phyloP scores from a whole-genome alignment of 2,888 invertebrate species.

The Sinhomidia bicolor region DNA sequence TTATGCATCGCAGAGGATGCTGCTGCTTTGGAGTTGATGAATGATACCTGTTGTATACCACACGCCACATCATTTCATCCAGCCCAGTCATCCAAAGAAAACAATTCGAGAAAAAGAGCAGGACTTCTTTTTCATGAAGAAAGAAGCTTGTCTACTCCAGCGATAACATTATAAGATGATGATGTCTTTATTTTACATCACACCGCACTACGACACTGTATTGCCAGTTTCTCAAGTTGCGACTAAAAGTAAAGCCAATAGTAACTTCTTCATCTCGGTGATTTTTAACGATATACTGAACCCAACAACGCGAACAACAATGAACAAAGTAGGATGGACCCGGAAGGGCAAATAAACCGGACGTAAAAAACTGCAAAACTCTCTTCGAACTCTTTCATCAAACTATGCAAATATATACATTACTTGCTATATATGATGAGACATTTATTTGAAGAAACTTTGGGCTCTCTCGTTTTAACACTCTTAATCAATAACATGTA shows the following conservation, averaged over 20 bases:
- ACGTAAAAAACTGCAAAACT: slow-evolving; percentile 8
- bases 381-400: too few species aligned
- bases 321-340: background rate
- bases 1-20: slow-evolving; percentile 72
- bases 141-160: slow-evolving; percentile 64
- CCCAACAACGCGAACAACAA: background rate
- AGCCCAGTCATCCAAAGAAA: slow-evolving; percentile 44
- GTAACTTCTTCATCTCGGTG: background rate
- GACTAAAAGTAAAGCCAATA: slow-evolving; percentile 13
- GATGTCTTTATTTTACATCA: too few species aligned
- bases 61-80: slow-evolving; percentile 33
- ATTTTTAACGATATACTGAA: too few species aligned
- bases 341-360: background rate
- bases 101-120: slow-evolving; percentile 56
- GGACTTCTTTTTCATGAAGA: slow-evolving; percentile 63
- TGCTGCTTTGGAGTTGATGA: slow-evolving; percentile 74
- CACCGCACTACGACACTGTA: slow-evolving; percentile 8
- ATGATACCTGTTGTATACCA: slow-evolving; percentile 16
- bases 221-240: slow-evolving; percentile 31
- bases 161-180: background rate
- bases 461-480: too few species aligned
- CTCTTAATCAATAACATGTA: too few species aligned
- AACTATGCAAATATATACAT: too few species aligned
- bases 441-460: too few species aligned
- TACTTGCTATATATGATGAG: too few species aligned